Evolutionary conservation across 2,888 invertebrate species (phyloP).

Genomic region (Prionchulus punctatus): DNA sequence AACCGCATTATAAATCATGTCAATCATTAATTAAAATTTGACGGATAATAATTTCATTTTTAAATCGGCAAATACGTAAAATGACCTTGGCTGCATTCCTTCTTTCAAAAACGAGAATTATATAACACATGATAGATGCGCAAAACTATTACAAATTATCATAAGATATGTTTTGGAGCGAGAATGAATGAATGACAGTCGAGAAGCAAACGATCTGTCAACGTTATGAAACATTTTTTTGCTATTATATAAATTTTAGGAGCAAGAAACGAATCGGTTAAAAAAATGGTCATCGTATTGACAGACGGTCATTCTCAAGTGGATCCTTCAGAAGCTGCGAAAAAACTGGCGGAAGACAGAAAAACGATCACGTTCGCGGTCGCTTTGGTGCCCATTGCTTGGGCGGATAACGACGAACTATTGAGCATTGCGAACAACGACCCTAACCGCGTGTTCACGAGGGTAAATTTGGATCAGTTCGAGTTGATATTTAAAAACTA

Average conservation of each 20-base stretch:
- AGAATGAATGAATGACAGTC: too few species aligned
- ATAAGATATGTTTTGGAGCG: too few species aligned
- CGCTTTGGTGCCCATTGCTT: conserved; percentile 19
- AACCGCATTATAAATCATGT: too few species aligned
- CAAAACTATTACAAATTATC: too few species aligned
- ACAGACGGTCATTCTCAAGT: conserved; percentile 25
- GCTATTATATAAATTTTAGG: not conserved
- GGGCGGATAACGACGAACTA: conserved; percentile 24
- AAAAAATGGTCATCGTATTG: conserved; percentile 23
- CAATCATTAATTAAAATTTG: too few species aligned
- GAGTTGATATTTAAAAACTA: conserved; percentile 23
- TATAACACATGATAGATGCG: too few species aligned
- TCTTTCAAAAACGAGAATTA: too few species aligned
- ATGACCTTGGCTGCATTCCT: too few species aligned
- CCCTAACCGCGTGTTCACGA: conserved; percentile 20
- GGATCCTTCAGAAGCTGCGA: not conserved
- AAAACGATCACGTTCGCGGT: conserved; percentile 19
- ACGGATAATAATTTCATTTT: too few species aligned
- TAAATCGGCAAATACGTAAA: too few species aligned
- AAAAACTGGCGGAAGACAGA: not conserved
- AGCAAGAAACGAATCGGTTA: conserved; percentile 12
- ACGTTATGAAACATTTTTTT: too few species aligned
- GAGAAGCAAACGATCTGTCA: too few species aligned
- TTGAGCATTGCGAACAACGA: conserved; percentile 19
- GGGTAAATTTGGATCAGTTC: conserved; percentile 21